Evolutionary conservation across 2,113 vertebrate species (phyloP).

Genomic region (Typhlomys cinereus): DNA sequence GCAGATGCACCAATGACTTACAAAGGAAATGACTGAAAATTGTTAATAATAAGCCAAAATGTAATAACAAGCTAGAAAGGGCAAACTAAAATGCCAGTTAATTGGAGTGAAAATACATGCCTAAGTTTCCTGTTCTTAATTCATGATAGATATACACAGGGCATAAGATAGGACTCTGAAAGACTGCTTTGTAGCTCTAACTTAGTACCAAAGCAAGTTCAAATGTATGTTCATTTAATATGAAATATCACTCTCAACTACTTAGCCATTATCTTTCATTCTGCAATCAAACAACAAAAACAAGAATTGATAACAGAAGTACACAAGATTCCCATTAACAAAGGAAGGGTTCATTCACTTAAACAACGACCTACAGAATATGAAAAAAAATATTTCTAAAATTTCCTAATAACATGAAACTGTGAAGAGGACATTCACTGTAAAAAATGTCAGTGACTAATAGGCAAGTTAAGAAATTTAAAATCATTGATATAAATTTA

Average conservation of each 20-base stretch:
- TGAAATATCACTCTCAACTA: not conserved
- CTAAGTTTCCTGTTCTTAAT: not conserved
- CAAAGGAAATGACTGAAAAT: not conserved
- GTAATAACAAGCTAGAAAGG: not conserved
- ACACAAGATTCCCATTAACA: slow-evolving; percentile 14
- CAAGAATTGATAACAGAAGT: slow-evolving; percentile 4
- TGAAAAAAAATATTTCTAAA: slow-evolving; percentile 45
- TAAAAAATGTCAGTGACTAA: not conserved
- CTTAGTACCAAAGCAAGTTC: not conserved
- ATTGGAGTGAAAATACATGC: not conserved
- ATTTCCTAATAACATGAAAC: not conserved
- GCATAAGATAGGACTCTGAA: not conserved
- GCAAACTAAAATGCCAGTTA: slow-evolving; percentile 11
- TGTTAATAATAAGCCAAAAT: slow-evolving; percentile 29
- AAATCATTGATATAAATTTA: slow-evolving; percentile 4
- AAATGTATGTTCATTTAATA: not conserved
- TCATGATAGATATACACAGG: not conserved
- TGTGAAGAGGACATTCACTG: not conserved
- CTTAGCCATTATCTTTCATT: not conserved
- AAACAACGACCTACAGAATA: not conserved
- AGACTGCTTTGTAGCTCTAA: not conserved
- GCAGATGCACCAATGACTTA: not conserved
- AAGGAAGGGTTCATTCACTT: not conserved
- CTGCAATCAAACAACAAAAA: not conserved
- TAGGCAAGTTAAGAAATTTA: not conserved